Percentiles rank a stretch among this genome's conserved stretches.
These are phyloP conservation scores for Ciconia stormi DNA, from an alignment of 2,113 vertebrate genomes.

Conservation along the genomic window DNA sequence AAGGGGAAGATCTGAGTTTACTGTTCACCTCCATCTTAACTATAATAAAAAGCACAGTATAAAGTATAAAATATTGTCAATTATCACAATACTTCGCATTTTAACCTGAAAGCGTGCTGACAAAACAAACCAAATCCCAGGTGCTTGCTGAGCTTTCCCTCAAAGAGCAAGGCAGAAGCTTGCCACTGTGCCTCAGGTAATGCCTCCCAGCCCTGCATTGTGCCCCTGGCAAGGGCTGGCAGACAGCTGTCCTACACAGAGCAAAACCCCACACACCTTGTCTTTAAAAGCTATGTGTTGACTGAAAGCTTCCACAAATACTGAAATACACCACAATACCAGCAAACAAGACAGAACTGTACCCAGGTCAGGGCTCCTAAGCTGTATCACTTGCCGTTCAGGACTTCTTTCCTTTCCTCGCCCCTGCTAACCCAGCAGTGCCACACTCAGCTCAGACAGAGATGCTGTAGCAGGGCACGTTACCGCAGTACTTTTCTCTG, in stretches of 20 bases:
- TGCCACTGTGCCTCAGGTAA: not conserved
- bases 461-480: not conserved
- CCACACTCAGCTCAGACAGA: not conserved
- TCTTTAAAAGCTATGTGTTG: not conserved
- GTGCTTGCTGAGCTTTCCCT: not conserved
- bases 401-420: not conserved
- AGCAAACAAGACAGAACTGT: not conserved
- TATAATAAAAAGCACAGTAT: not conserved
- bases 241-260: not conserved
- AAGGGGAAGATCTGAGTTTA: not conserved
- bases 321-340: not conserved
- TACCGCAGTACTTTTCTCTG: not conserved
- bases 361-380: not conserved
- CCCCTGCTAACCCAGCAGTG: not conserved
- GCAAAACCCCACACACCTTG: not conserved
- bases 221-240: not conserved
- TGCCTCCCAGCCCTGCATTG: fast-evolving
- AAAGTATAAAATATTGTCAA: not conserved
- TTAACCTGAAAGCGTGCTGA: not conserved
- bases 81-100: not conserved
- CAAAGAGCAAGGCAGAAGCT: not conserved
- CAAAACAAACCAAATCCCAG: not conserved
- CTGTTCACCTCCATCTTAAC: not conserved
- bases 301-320: not conserved
- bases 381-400: not conserved